Evolutionary conservation across 2,797 vertebrate genomes (phyloP).

Genomic region (Emydoidea blandingii): DNA sequence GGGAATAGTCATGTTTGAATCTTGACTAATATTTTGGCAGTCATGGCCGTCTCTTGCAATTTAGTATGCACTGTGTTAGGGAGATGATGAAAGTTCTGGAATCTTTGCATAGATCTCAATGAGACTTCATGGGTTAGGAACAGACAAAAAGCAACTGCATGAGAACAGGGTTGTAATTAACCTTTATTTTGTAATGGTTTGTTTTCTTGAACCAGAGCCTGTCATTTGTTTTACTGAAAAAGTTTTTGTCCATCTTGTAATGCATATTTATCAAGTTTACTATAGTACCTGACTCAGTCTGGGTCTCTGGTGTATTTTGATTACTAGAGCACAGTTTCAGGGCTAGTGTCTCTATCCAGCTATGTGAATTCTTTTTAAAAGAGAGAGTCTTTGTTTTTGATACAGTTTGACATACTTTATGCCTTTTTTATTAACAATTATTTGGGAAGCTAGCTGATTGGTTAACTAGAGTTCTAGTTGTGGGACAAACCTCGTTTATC

Average conservation of each 20-base stretch:
- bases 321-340: background rate
- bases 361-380: background rate
- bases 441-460: conserved; percentile 3
- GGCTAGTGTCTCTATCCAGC: background rate
- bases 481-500: background rate
- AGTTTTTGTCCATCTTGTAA: background rate
- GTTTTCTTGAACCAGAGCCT: conserved; percentile 7
- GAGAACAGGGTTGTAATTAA: background rate
- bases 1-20: conserved; percentile 15
- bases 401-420: background rate
- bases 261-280: background rate
- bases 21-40: conserved; percentile 63
- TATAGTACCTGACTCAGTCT: background rate
- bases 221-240: background rate
- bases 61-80: background rate
- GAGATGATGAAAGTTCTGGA: conserved; percentile 53
- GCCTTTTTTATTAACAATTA: too few species aligned
- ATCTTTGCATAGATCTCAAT: background rate
- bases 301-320: background rate
- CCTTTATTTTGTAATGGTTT: conserved; percentile 16
- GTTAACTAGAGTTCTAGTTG: background rate
- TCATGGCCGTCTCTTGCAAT: background rate
- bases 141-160: background rate
- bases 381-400: background rate
- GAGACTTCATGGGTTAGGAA: conserved; percentile 5